A percentile compares a stretch with the other conserved stretches of the same genome.
These are phyloP conservation scores for Epinotia nisella DNA, from an alignment of 2,888 invertebrate species.

Conservation along the genomic window DNA sequence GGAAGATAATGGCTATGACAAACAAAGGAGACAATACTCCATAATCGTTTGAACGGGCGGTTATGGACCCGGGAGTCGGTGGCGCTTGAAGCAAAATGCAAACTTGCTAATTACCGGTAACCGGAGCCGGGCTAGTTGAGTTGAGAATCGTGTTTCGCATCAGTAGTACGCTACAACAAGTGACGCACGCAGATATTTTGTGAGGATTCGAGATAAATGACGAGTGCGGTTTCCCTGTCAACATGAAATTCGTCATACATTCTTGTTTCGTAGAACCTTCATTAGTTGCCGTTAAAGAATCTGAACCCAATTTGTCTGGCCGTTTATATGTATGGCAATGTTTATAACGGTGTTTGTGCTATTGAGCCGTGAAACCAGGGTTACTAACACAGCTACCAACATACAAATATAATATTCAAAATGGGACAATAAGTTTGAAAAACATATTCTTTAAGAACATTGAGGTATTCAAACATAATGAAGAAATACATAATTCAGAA, in stretches of 20 bases:
- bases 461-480: neutral
- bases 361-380: neutral
- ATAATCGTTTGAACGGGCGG: constrained; percentile 60
- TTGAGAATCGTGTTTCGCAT: constrained; percentile 21
- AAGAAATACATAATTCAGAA: constrained; percentile 8
- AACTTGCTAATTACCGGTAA: constrained; percentile 58
- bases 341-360: neutral
- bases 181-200: neutral
- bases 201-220: neutral
- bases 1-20: constrained; percentile 55
- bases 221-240: neutral
- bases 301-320: no score
- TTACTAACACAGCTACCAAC: neutral
- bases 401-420: neutral
- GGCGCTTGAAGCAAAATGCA: constrained; percentile 56
- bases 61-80: constrained; percentile 52
- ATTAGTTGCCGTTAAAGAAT: no score
- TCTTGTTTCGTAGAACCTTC: no score
- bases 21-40: constrained; percentile 64
- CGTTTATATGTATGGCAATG: neutral
- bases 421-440: neutral
- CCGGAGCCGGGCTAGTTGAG: constrained; percentile 46
- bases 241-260: neutral
- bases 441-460: neutral
- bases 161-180: constrained; percentile 12